Conservation (phyloP, 2,113 vertebrate genomes). For the Cavia porcellus region DNA sequence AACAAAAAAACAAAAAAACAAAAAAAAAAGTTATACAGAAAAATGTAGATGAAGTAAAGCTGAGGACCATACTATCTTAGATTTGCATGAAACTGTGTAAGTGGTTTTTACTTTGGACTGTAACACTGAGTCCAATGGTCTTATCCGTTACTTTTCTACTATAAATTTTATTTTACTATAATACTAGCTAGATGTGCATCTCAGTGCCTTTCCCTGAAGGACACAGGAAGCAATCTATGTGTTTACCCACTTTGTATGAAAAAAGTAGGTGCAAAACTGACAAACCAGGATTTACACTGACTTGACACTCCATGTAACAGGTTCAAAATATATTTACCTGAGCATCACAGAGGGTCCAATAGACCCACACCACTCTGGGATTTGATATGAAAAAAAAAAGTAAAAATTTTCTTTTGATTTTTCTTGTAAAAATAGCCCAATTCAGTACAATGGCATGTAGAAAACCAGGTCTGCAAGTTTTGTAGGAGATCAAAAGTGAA, state of each 20-base stretch:
- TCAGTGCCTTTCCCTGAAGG: background rate
- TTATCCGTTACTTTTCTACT: background rate
- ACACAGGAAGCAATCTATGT: background rate
- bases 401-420: background rate
- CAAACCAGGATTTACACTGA: background rate
- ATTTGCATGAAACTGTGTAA: background rate
- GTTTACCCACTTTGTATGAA: background rate
- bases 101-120: background rate
- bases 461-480: too few relatives aligned
- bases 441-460: background rate
- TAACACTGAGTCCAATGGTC: background rate
- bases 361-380: background rate
- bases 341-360: background rate
- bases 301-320: background rate
- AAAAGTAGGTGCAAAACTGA: background rate
- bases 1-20: too few relatives aligned
- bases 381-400: too few relatives aligned
- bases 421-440: background rate
- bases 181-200: background rate
- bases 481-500: too few relatives aligned
- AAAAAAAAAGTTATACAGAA: too few relatives aligned
- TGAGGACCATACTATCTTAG: background rate
- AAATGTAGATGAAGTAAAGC: background rate
- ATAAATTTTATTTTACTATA: background rate
- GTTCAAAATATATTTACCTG: background rate